Conservation (phyloP, 2,888 invertebrate genomes). For the Diaperis boleti region DNA sequence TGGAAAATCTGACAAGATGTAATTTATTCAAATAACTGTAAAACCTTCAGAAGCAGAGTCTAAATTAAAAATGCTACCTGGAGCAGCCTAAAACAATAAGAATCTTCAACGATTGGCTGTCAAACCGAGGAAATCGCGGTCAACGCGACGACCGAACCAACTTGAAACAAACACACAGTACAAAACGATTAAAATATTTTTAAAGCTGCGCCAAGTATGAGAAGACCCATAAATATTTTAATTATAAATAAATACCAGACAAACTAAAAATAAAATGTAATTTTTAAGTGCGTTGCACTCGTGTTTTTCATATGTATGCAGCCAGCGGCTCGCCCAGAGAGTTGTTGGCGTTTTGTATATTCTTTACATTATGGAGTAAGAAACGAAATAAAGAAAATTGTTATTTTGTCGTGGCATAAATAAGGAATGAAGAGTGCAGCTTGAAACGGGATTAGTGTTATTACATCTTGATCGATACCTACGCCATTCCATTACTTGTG, state of each 20-base stretch:
- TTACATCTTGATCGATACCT: conserved; percentile 61
- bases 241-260: conserved; percentile 64
- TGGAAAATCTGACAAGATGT: too few species aligned
- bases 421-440: conserved; percentile 59
- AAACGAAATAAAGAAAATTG: conserved; percentile 55
- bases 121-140: too few species aligned
- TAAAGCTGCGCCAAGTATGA: conserved; percentile 54
- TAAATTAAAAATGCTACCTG: background rate
- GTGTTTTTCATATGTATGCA: conserved; percentile 44
- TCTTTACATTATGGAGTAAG: conserved; percentile 49
- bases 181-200: conserved; percentile 51
- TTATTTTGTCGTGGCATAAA: conserved; percentile 60
- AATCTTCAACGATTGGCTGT: background rate
- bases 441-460: conserved; percentile 61
- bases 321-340: conserved; percentile 15
- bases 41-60: background rate
- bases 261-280: conserved; percentile 63
- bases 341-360: conserved; percentile 24
- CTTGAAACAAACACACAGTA: conserved; percentile 26
- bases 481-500: conserved; percentile 61
- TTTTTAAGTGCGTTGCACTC: conserved; percentile 62
- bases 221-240: conserved; percentile 62
- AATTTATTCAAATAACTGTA: background rate
- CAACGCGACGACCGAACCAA: too few species aligned
- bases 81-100: too few species aligned